Evolutionary conservation across 2,113 vertebrate species (phyloP), one percentile per base, ranked within the genome.

Genomic region (Epinephelus lanceolatus): DNA sequence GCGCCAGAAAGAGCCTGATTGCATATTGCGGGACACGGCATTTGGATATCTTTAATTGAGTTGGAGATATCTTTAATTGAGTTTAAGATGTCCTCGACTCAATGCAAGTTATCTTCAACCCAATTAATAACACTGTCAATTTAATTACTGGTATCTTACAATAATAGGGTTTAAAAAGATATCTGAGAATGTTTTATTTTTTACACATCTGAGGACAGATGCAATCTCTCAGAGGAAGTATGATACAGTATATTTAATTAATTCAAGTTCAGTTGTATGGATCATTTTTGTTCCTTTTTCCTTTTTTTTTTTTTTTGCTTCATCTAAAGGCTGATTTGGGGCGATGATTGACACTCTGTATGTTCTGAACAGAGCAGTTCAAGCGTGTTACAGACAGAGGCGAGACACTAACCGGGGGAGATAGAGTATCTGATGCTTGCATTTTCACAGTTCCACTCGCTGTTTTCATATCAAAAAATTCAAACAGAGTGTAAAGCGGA

Each of bases 111-210:
- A 96, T 96, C 96, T 95, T 93, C 93, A 94, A 94, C 90, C 93
- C 95, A 95, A 96, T 96, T 96, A 96, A 95, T 92, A 90, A 94
- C 88, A 93, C 93, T 93, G 93, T 91, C 95, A 94, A 95, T 95
- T 96, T 95, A 96, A 96, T 96, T 96, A 95, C 91, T 90, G 91
- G 91, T 96, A 95, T 95, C 95, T 93, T 88, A 89, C 93, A 94
- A 94, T 95, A 95, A 95, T 93, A 91, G 92, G 92, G 88, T 94
- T 94, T 91, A 92, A 92, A 94, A 90, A 84, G 93, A 92, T 95
- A 96, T 96, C 94, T 91, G 87, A 83, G 84, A 92, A 92, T 91
- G 91, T 91, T 94, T 95, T 94, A 87, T 92, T 95, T 95, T 94
- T 91, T 89, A 94, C 92, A 95, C 92, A 95, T 96, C 94, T 95